Conservation (phyloP, 2,888 invertebrate species). For the Apantesis nais region DNA sequence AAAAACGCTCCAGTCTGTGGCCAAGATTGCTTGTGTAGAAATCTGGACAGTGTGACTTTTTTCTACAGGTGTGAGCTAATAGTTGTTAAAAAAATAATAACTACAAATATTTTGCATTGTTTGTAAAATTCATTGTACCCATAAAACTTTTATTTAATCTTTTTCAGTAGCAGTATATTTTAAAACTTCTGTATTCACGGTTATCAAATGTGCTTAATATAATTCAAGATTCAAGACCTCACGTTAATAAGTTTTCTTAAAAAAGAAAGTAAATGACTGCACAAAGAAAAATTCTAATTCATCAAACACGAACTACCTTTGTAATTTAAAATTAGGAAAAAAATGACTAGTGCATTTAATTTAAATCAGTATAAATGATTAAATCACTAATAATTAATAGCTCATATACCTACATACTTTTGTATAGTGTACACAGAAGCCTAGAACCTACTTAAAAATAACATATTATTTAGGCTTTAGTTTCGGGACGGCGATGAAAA, state of each 20-base stretch:
- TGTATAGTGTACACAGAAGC: neutral
- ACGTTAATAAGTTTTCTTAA: too few relatives aligned
- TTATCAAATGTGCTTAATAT: too few relatives aligned
- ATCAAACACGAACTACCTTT: too few relatives aligned
- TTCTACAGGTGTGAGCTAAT: neutral
- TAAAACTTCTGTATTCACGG: too few relatives aligned
- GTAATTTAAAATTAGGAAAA: too few relatives aligned
- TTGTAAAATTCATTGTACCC: neutral
- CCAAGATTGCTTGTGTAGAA: conserved; percentile 33
- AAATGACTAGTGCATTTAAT: too few relatives aligned
- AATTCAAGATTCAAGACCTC: too few relatives aligned
- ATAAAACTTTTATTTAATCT: neutral
- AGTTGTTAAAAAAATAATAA: neutral
- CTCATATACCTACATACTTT: neutral
- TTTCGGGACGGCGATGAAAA: neutral
- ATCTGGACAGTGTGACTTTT: conserved; percentile 18
- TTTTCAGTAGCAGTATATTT: neutral
- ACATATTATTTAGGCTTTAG: neutral
- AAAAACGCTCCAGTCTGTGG: conserved; percentile 29
- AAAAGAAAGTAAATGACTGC: too few relatives aligned
- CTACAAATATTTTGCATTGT: neutral
- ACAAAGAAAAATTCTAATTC: too few relatives aligned
- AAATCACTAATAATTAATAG: too few relatives aligned
- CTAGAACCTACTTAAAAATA: neutral
- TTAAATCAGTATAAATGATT: too few relatives aligned